Evolutionary conservation across 2,797 vertebrate genomes (phyloP).

Genomic region (Microctenopoma lineatum): DNA sequence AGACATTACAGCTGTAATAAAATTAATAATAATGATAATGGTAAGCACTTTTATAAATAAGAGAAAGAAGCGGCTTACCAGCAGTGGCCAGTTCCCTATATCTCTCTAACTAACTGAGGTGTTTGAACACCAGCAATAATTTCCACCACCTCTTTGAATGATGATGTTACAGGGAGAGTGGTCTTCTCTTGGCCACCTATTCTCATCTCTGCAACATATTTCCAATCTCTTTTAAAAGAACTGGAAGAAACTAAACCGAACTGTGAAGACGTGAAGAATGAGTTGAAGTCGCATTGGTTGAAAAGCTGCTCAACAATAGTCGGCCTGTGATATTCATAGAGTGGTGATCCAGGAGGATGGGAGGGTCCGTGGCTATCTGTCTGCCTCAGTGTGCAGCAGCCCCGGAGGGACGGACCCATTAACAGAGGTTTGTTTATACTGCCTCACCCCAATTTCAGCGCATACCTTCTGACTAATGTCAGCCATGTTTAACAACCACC

Average conservation of each 20-base stretch:
- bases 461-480: constrained; percentile 67
- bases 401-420: constrained; percentile 64
- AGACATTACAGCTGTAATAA: not conserved
- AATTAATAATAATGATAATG: too few relatives aligned
- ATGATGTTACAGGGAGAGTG: constrained; percentile 4
- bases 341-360: constrained; percentile 33
- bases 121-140: too few relatives aligned
- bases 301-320: constrained; percentile 65
- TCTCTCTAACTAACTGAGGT: too few relatives aligned
- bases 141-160: constrained; percentile 18
- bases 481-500: constrained; percentile 73
- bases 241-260: constrained; percentile 11
- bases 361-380: constrained; percentile 53
- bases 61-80: too few relatives aligned
- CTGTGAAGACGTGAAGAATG: constrained; percentile 43
- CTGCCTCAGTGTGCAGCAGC: constrained; percentile 53
- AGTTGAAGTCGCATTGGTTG: constrained; percentile 16
- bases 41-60: too few relatives aligned
- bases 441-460: constrained; percentile 70
- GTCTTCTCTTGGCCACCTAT: not conserved
- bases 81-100: too few relatives aligned
- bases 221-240: constrained; percentile 4
- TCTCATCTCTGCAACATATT: not conserved
- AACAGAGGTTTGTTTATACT: constrained; percentile 71
- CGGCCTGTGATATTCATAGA: constrained; percentile 49